Conservation (phyloP, 2,797 vertebrate species). For the Molossus alvarezi region DNA sequence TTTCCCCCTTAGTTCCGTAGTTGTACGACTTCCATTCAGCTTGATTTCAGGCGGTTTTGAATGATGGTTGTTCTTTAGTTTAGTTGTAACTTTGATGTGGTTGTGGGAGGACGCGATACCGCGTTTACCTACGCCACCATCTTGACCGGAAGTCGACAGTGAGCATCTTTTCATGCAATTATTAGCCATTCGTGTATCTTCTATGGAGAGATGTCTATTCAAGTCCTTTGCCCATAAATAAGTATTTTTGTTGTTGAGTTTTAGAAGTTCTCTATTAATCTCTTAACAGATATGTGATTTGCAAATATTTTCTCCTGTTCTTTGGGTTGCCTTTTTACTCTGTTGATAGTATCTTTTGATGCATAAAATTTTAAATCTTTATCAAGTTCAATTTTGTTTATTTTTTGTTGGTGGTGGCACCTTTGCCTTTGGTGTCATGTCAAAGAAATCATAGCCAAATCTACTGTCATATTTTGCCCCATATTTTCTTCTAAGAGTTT, state of each 20-base stretch:
- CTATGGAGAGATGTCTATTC: neutral
- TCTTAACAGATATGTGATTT: neutral
- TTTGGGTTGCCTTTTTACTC: slow-evolving; percentile 5
- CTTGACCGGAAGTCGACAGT: no score
- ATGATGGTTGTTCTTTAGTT: no score
- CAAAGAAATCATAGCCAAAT: neutral
- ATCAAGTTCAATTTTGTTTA: neutral
- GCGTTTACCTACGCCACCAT: no score
- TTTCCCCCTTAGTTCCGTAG: no score
- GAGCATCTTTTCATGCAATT: neutral
- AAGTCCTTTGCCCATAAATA: neutral
- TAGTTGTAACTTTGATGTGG: no score
- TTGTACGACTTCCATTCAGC: no score
- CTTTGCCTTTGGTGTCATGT: neutral
- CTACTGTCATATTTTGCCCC: neutral
- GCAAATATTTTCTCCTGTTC: neutral
- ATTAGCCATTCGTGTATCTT: neutral
- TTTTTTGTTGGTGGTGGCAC: neutral
- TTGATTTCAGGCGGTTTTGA: no score
- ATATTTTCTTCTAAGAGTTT: neutral
- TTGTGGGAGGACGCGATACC: no score
- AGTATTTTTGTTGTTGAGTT: neutral
- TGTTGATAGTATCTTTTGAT: neutral
- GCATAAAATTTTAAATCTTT: neutral
- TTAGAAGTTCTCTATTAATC: neutral